Conservation (phyloP, 2,797 vertebrate species). For the Potorous gilbertii region DNA sequence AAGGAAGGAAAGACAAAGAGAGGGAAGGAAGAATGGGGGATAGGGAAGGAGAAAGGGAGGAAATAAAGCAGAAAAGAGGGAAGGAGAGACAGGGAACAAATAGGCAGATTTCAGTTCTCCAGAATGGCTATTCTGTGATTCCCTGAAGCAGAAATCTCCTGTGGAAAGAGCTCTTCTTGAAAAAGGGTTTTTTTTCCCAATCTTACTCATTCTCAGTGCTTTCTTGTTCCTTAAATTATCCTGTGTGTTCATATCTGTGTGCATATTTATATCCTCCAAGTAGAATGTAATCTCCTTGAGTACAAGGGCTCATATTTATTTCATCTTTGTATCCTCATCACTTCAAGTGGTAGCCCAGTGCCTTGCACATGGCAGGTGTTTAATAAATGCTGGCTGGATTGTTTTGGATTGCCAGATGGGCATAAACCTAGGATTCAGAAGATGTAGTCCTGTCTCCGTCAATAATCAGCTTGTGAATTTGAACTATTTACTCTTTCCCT, state of each 20-base stretch:
- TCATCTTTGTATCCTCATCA: not conserved
- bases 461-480: not conserved
- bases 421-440: not conserved
- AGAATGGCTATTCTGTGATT: not conserved
- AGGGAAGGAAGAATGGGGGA: too few species aligned
- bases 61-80: too few species aligned
- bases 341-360: not conserved
- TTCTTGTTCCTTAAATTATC: not conserved
- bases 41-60: too few species aligned
- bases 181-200: not conserved
- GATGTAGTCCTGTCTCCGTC: not conserved
- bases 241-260: not conserved
- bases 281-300: not conserved
- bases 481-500: not conserved
- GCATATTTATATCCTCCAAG: not conserved
- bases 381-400: not conserved
- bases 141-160: not conserved
- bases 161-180: not conserved
- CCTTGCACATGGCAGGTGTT: not conserved
- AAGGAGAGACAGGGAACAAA: not conserved
- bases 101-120: not conserved
- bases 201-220: not conserved
- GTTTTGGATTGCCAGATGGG: too few species aligned
- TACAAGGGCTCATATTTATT: not conserved
- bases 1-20: not conserved